Conservation (phyloP, 53 echinoderm and acorn worm genomes). For the Apostichopus leukothele region DNA sequence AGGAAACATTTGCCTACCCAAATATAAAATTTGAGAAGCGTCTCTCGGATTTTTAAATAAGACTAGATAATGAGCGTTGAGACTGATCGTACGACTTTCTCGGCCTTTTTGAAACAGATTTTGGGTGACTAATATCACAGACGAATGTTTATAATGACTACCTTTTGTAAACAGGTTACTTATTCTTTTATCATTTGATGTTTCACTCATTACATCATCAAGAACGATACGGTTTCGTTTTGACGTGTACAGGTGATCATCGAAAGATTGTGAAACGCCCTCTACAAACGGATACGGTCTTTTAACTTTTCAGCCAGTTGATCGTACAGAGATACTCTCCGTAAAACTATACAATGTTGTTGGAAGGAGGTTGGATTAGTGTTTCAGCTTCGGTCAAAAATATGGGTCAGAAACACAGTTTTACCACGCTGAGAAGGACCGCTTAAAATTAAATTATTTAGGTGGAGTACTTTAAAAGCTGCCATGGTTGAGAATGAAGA, state of each 20-base stretch:
- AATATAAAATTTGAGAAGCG: conserved; percentile 62
- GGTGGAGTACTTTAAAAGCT: no score
- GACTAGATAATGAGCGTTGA: conserved; percentile 63
- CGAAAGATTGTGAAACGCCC: conserved; percentile 51
- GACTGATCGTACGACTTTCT: conserved; percentile 48
- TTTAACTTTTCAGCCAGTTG: conserved; percentile 49
- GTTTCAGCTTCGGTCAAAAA: no score
- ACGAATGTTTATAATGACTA: conserved; percentile 76
- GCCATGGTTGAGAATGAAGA: no score
- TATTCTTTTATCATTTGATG: conserved; percentile 51
- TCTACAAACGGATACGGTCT: conserved; percentile 58
- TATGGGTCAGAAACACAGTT: no score
- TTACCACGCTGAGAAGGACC: no score
- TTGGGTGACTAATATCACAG: conserved; percentile 51
- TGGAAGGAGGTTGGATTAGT: no score
- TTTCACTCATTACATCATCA: conserved; percentile 70
- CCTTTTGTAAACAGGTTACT: conserved; percentile 72
- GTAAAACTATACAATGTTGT: conserved; percentile 73
- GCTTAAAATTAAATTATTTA: no score
- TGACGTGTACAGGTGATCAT: conserved; percentile 47
- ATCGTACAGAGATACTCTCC: conserved; percentile 68
- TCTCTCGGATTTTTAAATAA: conserved; percentile 81
- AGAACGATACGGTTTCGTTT: neutral
- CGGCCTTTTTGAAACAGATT: conserved; percentile 58
- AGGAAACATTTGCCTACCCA: conserved; percentile 65